phyloP scores from a whole-genome alignment of 2,888 invertebrate genomes.

The Thymelicus acteon region DNA sequence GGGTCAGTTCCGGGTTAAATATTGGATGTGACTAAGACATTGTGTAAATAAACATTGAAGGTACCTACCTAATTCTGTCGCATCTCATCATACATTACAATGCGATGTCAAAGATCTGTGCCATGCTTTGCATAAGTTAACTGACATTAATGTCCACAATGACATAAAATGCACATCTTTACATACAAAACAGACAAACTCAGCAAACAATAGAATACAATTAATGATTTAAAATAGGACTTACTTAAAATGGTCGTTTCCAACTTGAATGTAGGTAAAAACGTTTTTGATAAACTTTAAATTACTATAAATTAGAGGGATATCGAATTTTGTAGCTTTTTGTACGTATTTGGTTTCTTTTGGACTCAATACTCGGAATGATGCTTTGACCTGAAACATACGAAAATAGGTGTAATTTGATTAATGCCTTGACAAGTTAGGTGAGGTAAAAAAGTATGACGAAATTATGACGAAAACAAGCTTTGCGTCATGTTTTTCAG shows the following conservation, averaged over 20 bases:
- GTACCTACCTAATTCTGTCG: neutral
- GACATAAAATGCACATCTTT: conserved; percentile 26
- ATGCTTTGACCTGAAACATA: conserved; percentile 71
- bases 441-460: neutral
- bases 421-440: too few species aligned
- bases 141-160: conserved; percentile 13
- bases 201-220: conserved; percentile 26
- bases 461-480: neutral
- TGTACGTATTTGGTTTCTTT: conserved; percentile 73
- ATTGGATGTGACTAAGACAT: too few species aligned
- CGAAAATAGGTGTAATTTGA: conserved; percentile 44
- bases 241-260: conserved; percentile 75
- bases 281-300: conserved; percentile 71
- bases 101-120: conserved; percentile 33
- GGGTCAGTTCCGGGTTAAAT: too few species aligned
- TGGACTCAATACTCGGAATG: conserved; percentile 69
- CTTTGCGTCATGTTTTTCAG: neutral
- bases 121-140: conserved; percentile 23
- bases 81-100: conserved; percentile 11
- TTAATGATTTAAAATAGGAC: conserved; percentile 44
- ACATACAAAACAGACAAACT: conserved; percentile 16
- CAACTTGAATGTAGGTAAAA: conserved; percentile 61
- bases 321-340: conserved; percentile 71
- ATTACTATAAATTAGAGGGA: conserved; percentile 75
- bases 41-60: neutral